Base-by-base conservation (phyloP, 64 coral and sea anemone species). In the Actinia equina region DNA sequence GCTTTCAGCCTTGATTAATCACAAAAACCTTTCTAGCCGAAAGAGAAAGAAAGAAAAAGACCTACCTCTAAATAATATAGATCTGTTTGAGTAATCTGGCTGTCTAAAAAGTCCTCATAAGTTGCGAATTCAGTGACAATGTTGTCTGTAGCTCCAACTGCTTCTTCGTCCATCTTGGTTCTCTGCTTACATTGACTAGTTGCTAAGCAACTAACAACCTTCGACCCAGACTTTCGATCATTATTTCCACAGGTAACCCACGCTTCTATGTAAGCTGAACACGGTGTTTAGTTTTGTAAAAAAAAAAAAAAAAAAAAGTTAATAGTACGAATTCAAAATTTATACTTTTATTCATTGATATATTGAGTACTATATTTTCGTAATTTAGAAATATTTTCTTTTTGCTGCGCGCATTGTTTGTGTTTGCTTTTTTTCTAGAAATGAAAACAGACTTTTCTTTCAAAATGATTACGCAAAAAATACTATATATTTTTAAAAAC, bases 151-250 rank as follows among this genome's bases (percentile, higher is more conserved):
- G 97, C 97, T 83, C 97, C 97, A 1, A 99, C 93, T 12, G 97
- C 88, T 91, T 95, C 97, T 88, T 99, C 97, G 92, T 99, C 97
- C 97, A 99, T 99, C 23, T 95, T 93, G 90, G 44, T 62, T 95
- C 84, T 83, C 8, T 74, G 69, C 69, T 74, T 74, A 74, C 69
- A 74, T 74, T 37, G 8, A 46, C 60, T 91, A 82, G 91, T 90
- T 92, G 91, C 88, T 81, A 79, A 41, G 83, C 18, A 17, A 57
- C 81, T 3, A 27, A 74, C 26, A 26, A 74, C 25, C 13, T 26
- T 74, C 69, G 69, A 10, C 2, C 69, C 69, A 74, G 69, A 7
- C n/a, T 13, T 17, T 74, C 2, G 26, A n/a, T n/a, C n/a, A 74
- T 37, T 10, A 1, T 74, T 17, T 30, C 27, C 69, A 74, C n/a